Conservation (phyloP, 1,140 invertebrate genomes). For the Bursaphelenchus mucronatus region DNA sequence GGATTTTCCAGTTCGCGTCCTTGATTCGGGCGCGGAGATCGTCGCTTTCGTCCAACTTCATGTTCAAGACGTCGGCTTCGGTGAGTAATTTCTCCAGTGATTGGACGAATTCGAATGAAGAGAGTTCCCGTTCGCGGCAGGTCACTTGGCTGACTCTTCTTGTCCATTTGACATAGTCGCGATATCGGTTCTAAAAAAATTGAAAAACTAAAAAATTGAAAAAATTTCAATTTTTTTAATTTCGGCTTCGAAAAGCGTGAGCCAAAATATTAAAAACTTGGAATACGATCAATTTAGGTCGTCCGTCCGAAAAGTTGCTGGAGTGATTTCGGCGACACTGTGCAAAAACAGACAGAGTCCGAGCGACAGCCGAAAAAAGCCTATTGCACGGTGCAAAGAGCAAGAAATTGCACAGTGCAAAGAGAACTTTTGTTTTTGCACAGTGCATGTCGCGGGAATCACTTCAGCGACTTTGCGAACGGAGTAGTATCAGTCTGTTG, state of each 20-base stretch:
- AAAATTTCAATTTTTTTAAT: neutral
- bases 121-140: neutral
- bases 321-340: conserved; percentile 30
- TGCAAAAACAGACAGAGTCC: too few relatives aligned
- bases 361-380: too few relatives aligned
- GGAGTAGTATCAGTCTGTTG: too few relatives aligned
- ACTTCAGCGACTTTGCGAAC: too few relatives aligned
- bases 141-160: neutral
- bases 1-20: too few relatives aligned
- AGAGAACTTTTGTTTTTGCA: too few relatives aligned
- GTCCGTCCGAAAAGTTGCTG: conserved; percentile 7
- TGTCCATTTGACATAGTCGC: conserved; percentile 27
- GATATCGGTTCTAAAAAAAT: conserved; percentile 27
- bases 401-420: too few relatives aligned
- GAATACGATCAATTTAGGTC: neutral
- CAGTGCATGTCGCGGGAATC: too few relatives aligned
- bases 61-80: conserved; percentile 27
- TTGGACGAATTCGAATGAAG: conserved; percentile 4
- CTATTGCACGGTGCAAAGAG: too few relatives aligned
- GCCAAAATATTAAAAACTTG: too few relatives aligned
- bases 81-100: conserved; percentile 7
- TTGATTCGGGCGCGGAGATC: neutral
- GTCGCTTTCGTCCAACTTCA: conserved; percentile 22
- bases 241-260: too few relatives aligned
- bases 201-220: neutral